Conservation (phyloP, 2,113 vertebrate species). For the Leptobrachium ailaonicum region DNA sequence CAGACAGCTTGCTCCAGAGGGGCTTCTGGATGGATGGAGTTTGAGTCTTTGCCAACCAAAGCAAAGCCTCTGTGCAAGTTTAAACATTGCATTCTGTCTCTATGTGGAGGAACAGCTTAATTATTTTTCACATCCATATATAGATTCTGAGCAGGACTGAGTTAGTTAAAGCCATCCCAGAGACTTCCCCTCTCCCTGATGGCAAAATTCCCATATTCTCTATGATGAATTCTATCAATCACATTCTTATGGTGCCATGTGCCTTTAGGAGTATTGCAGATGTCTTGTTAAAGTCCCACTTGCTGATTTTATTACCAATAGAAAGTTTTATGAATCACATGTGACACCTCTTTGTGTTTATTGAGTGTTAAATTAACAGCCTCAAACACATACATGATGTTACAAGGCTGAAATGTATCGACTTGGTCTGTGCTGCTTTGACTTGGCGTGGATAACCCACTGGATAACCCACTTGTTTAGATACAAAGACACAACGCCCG, state of each 20-base stretch:
- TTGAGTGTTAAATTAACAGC: not conserved
- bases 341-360: not conserved
- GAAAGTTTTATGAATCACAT: not conserved
- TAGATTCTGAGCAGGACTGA: not conserved
- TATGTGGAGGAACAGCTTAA: constrained; percentile 13
- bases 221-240: not conserved
- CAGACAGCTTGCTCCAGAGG: constrained; percentile 1
- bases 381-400: not conserved
- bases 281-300: constrained; percentile 4
- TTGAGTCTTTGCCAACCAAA: constrained; percentile 29
- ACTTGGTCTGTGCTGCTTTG: too few relatives aligned
- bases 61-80: not conserved
- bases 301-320: not conserved
- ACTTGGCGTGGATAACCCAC: too few relatives aligned
- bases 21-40: constrained; percentile 22
- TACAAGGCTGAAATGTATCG: not conserved
- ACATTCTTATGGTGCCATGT: not conserved
- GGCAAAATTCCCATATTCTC: not conserved
- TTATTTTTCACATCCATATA: not conserved
- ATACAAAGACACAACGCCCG: too few relatives aligned
- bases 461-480: too few relatives aligned
- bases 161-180: not conserved
- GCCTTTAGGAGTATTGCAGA: not conserved
- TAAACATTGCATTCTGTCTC: constrained; percentile 4
- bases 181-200: not conserved